phyloP scores from a whole-genome alignment of 2,888 invertebrate species.

The Melanostoma scalare region DNA sequence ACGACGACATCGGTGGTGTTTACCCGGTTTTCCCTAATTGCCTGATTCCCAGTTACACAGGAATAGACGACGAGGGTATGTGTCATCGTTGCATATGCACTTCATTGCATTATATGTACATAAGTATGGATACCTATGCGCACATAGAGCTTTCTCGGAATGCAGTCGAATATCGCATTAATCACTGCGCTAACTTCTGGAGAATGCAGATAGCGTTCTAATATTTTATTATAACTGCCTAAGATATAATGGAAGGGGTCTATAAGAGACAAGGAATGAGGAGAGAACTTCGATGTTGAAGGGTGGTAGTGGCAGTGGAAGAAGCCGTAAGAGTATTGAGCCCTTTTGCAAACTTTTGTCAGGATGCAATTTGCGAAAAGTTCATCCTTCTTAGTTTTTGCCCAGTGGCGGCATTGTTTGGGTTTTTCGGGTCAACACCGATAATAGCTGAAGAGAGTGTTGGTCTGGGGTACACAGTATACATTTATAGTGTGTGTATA shows the following conservation, averaged over 20 bases:
- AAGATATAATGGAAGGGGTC: conserved; percentile 57
- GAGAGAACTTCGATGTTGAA: conserved; percentile 1
- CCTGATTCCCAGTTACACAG: conserved; percentile 61
- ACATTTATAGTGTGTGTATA: background rate
- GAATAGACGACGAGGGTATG: conserved; percentile 21
- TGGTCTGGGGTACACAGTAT: conserved; percentile 5
- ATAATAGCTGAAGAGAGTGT: conserved; percentile 44
- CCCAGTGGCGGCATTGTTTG: conserved; percentile 63
- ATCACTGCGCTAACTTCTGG: conserved; percentile 71
- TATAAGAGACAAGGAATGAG: background rate
- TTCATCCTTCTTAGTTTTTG: conserved; percentile 64
- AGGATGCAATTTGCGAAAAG: conserved; percentile 66
- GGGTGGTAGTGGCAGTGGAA: conserved; percentile 27
- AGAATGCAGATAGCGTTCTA: conserved; percentile 72
- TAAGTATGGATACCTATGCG: conserved; percentile 11
- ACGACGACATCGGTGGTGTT: conserved; percentile 52
- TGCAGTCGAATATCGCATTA: conserved; percentile 70
- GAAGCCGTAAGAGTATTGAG: conserved; percentile 55
- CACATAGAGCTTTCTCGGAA: conserved; percentile 58
- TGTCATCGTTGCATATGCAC: conserved; percentile 50
- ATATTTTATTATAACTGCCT: conserved; percentile 72
- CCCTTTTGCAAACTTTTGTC: conserved; percentile 62
- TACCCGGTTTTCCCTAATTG: conserved; percentile 72
- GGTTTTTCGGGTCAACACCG: conserved; percentile 68
- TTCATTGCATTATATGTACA: conserved; percentile 35